Conservation (phyloP, 2,113 vertebrate genomes). For the Copsychus sechellarum region DNA sequence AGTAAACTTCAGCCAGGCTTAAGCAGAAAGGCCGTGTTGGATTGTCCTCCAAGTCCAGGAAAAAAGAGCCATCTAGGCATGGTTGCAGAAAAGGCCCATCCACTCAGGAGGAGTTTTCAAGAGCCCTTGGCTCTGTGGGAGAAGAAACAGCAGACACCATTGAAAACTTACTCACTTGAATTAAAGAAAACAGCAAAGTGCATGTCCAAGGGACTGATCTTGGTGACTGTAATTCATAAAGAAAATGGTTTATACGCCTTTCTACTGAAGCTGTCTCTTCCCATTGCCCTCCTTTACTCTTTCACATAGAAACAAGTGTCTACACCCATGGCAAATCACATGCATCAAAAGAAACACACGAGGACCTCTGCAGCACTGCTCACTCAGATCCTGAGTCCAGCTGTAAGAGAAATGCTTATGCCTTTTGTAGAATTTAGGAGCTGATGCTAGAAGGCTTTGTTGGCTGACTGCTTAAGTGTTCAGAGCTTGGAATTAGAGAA, state of each 20-base stretch:
- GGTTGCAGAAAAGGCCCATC: background rate
- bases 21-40: background rate
- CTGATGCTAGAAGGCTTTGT: conserved; percentile 42
- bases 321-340: background rate
- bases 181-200: background rate
- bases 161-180: background rate
- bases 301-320: background rate
- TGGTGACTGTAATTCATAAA: background rate
- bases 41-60: background rate
- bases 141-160: background rate
- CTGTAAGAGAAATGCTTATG: conserved; percentile 1
- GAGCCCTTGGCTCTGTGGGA: background rate
- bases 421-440: conserved; percentile 36
- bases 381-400: background rate
- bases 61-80: background rate
- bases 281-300: background rate
- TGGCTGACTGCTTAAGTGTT: conserved; percentile 22
- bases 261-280: background rate
- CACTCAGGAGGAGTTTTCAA: background rate
- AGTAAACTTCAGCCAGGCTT: background rate
- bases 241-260: background rate
- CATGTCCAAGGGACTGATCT: background rate
- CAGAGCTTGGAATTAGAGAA: conserved; percentile 40
- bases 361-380: background rate
- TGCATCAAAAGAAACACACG: background rate